Evolutionary conservation across 1,140 invertebrate genomes (phyloP), one percentile per base, ranked within the genome.

Genomic region (Drosophila kurseongensis): DNA sequence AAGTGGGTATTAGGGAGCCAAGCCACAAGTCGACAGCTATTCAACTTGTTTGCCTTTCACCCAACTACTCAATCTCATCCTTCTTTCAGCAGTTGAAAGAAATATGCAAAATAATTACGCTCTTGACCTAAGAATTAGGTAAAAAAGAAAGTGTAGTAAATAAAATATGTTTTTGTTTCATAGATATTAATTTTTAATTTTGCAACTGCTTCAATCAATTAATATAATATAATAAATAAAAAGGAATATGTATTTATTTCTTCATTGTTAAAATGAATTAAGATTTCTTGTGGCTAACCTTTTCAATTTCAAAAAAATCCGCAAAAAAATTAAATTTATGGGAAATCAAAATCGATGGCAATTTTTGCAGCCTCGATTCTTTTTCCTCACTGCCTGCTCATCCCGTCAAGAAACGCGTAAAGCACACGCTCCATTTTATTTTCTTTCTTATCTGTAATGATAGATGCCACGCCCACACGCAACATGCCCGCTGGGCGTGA

Each of bases 401-500:
- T 32, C 12, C 36, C 35, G 10, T 10, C 13, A 27, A 57, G 42
- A 69, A 57, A 48, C 32, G 32, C 56, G 50, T 45, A 45, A 65
- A 68, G 75, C 71, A 83, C 66, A 59, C 75, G 61, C 66, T n/a
- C 51, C 58, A 72, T 79, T 79, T 83, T 73, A 56, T 80, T 57
- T 76, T 58, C 41, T 67, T 66, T 55, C 80, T 83, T 83, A 83
- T 86, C 79, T 83, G 71, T 77, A 83, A 80, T 83, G 84, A 83
- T 83, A 86, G 83, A 83, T 88, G 67, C 79, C 84, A 88, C 83
- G 78, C 75, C 75, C 52, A 83, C 66, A 62, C 57, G 80, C 66
- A 69, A 60, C 78, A 48, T 61, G 57, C 35, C 61, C 44, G 12
- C 44, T 13, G 71, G 66, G 57, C 35, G 60, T 56, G 42, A 42